phyloP scores from a whole-genome alignment of 2,113 vertebrate species.

The Corapipo altera region DNA sequence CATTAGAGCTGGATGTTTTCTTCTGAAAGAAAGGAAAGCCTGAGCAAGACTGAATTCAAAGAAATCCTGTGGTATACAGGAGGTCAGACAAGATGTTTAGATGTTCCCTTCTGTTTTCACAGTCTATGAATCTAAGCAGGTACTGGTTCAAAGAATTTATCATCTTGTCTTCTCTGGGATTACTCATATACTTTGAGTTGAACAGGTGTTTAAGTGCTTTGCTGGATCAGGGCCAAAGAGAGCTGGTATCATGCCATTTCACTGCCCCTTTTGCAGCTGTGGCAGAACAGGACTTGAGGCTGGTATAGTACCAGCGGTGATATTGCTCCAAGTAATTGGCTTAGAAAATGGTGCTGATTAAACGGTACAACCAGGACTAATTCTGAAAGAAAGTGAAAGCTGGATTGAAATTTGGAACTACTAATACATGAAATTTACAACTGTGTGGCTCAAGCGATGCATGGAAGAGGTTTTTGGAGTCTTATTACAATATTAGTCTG shows the following conservation, averaged over 20 bases:
- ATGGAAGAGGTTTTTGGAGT: background rate
- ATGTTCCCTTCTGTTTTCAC: constrained; percentile 29
- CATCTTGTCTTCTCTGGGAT: constrained; percentile 25
- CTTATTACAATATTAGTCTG: background rate
- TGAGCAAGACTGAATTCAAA: background rate
- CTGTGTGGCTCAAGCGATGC: background rate
- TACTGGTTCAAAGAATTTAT: constrained; percentile 36
- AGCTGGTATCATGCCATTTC: background rate
- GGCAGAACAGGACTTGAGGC: background rate
- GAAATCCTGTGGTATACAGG: background rate
- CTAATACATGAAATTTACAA: background rate
- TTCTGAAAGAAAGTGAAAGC: background rate
- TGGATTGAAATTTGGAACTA: background rate
- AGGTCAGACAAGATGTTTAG: constrained; percentile 43
- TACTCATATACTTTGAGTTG: constrained; percentile 28
- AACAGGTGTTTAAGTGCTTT: constrained; percentile 47
- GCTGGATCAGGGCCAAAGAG: constrained; percentile 14
- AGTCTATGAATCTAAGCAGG: constrained; percentile 6
- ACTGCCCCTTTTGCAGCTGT: background rate
- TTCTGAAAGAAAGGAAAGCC: background rate
- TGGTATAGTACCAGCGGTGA: background rate
- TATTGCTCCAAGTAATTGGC: background rate
- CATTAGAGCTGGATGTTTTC: background rate
- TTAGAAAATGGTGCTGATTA: background rate
- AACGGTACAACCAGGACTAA: background rate